phyloP scores from a whole-genome alignment of 2,113 vertebrate species.

The Ailuropoda melanoleuca region DNA sequence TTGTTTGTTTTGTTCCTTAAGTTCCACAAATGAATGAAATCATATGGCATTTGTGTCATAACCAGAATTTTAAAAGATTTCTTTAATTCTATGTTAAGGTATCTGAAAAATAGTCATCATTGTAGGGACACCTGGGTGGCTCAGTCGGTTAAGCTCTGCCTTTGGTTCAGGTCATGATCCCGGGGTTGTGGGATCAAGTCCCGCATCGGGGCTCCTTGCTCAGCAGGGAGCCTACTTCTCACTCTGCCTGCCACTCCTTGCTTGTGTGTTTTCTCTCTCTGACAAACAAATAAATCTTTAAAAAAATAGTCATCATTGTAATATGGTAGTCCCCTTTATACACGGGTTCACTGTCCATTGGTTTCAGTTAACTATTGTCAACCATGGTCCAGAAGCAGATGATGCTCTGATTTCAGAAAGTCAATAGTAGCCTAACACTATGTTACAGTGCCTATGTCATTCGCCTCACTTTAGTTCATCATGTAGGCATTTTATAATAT shows the following conservation, averaged over 20 bases:
- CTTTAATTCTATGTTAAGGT: neutral
- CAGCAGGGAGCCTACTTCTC: too few relatives aligned
- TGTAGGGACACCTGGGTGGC: neutral
- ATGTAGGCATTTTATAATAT: neutral
- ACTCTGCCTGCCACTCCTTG: too few relatives aligned
- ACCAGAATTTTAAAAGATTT: neutral
- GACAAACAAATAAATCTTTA: too few relatives aligned
- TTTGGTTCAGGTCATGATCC: too few relatives aligned
- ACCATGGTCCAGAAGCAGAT: neutral
- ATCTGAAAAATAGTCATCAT: constrained; percentile 2
- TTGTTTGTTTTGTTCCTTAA: neutral
- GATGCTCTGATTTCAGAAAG: neutral
- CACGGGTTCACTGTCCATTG: neutral
- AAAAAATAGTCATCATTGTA: neutral
- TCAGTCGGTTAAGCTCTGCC: too few relatives aligned
- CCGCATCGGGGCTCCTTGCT: too few relatives aligned
- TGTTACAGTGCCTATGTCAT: neutral
- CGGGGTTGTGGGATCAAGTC: too few relatives aligned
- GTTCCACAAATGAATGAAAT: neutral
- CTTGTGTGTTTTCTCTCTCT: too few relatives aligned
- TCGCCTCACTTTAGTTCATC: neutral
- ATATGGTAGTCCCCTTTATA: neutral
- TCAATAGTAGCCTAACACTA: neutral
- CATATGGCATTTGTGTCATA: neutral
- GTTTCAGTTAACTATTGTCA: neutral